Evolutionary conservation across 2,888 invertebrate genomes (phyloP), one percentile per base, ranked within the genome.

Genomic region (Archips xylosteana): DNA sequence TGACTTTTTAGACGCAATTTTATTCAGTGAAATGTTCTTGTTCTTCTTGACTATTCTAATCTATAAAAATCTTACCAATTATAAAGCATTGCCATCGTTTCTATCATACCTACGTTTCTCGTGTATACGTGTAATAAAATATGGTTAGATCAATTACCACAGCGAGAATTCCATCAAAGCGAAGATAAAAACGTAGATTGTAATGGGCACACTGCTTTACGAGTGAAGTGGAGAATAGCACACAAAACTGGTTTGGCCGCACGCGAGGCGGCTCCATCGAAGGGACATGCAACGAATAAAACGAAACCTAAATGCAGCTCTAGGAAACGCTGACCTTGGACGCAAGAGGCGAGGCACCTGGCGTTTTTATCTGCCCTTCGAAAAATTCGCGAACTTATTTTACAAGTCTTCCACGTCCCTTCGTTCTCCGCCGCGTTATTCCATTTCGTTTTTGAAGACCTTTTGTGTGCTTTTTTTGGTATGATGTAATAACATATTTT

Each of bases 321-420:
- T 94, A 94, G 93, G 94, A 94, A 94, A 91, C 85, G 89, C 91
- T 92, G 90, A 89, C 94, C 94, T 94, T 94, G 94, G 86, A 88
- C 89, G 86, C 91, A 90, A 90, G 88, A 89, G 91, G 89, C 91
- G 86, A 82, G 90, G 92, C 94, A 94, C 92, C 94, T 94, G 94
- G 94, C 88, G 93, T 94, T 92, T 92, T 94, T 93, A 89, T 91
- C 83, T 91, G 90, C 88, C 90, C 90, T 92, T 92, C 87, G 83
- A 88, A 89, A 89, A 91, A 89, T 88, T 90, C 89, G 92, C 92
- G 86, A 89, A 88, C 87, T 86, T 85, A 89, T 90, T 89, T 91
- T 88, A 87, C 86, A 89, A 89, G 88, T 87, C 85, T 83, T 87
- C 82, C 81, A 81, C 80, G 79, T 82, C 76, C 74, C 61, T 13